Evolutionary conservation across 2,888 invertebrate genomes (phyloP).

Genomic region (Bombyx huttoni): DNA sequence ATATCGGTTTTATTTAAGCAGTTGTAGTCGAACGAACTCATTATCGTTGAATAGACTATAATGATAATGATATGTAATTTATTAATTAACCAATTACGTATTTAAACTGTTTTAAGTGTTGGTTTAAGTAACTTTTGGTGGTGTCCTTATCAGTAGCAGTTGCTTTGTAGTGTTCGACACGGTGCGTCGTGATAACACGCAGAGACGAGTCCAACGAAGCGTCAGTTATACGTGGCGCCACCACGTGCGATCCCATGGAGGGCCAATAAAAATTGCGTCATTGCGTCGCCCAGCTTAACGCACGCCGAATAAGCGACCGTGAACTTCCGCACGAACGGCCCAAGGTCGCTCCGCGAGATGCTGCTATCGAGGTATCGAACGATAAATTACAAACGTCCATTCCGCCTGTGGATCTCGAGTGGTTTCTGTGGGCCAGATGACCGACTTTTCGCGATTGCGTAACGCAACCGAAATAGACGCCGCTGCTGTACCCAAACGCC

Average conservation of each 20-base stretch:
- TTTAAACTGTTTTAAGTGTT: neutral
- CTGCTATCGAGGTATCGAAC: constrained; percentile 39
- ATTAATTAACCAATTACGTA: neutral
- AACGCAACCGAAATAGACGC: constrained; percentile 42
- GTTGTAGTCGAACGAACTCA: neutral
- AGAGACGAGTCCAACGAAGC: neutral
- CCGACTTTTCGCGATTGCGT: constrained; percentile 55
- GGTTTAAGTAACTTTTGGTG: no score
- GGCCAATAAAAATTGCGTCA: constrained; percentile 14
- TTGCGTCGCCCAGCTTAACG: constrained; percentile 10
- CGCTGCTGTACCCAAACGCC: constrained; percentile 16
- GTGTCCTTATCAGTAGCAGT: neutral
- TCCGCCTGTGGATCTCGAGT: constrained; percentile 32
- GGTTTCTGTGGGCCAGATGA: constrained; percentile 42
- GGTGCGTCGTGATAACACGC: neutral
- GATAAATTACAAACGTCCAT: constrained; percentile 13
- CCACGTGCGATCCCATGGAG: constrained; percentile 8
- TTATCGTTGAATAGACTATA: no score
- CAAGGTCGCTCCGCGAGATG: constrained; percentile 49
- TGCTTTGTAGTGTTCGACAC: neutral
- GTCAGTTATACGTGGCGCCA: constrained; percentile 3
- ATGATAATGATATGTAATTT: no score
- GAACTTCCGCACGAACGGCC: constrained; percentile 58
- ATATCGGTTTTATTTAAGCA: neutral
- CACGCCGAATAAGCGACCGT: constrained; percentile 38